Evolutionary conservation across 2,888 invertebrate species (phyloP).

Genomic region (Drosophila mayaguana): DNA sequence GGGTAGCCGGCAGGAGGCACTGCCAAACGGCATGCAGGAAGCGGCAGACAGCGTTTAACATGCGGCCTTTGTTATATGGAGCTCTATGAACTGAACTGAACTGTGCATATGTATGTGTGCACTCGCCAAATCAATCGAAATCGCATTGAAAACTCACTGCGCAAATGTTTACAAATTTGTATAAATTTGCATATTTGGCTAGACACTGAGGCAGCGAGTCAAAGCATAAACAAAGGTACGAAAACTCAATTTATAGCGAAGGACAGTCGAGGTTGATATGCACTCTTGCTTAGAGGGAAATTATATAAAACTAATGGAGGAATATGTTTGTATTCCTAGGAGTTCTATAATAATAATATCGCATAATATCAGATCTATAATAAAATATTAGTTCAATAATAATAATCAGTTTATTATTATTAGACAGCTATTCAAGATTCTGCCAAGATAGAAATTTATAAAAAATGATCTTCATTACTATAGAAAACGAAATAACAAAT

Average conservation of each 20-base stretch:
- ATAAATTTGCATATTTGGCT: slow-evolving; percentile 66
- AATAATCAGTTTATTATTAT: too few species aligned
- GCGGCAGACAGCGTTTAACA: slow-evolving; percentile 59
- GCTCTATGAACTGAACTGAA: slow-evolving; percentile 12
- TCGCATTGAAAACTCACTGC: slow-evolving; percentile 32
- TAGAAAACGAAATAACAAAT: too few species aligned
- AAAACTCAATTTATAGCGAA: neutral
- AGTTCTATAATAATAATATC: too few species aligned
- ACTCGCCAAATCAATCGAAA: slow-evolving; percentile 44
- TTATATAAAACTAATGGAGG: too few species aligned
- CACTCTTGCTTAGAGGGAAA: neutral
- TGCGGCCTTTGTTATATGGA: slow-evolving; percentile 62
- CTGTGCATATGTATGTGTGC: neutral
- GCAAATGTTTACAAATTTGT: slow-evolving; percentile 52
- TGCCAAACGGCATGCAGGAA: slow-evolving; percentile 48
- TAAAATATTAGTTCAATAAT: too few species aligned
- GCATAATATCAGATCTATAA: too few species aligned
- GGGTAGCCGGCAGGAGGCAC: slow-evolving; percentile 15
- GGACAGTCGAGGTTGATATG: neutral
- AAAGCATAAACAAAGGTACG: slow-evolving; percentile 15
- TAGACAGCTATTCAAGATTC: too few species aligned
- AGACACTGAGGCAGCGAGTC: slow-evolving; percentile 40
- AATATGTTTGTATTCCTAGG: too few species aligned
- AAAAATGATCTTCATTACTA: too few species aligned
- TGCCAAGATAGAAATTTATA: too few species aligned